phyloP scores from a whole-genome alignment of 35 echinoderm and acorn worm genomes.

The Lytechinus variegatus region DNA sequence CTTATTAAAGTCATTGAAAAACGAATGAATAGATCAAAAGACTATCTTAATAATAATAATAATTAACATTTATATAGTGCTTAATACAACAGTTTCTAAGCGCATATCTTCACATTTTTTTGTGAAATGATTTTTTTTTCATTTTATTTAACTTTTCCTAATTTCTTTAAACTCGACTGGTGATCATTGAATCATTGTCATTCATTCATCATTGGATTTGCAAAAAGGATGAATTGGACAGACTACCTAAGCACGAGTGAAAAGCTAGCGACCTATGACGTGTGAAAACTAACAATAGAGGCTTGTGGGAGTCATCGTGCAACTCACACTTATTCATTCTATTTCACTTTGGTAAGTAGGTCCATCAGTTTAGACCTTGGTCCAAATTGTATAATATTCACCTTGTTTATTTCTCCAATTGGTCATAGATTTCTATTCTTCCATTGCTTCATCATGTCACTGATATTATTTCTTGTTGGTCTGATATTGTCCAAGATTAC shows the following conservation, averaged over 20 bases:
- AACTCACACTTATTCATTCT: conserved; percentile 7
- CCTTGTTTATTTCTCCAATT: no score
- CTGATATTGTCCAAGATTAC: no score
- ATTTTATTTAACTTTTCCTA: neutral
- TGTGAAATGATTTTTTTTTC: neutral
- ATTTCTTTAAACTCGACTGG: neutral
- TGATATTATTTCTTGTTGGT: no score
- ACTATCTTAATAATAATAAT: no score
- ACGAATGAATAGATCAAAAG: neutral
- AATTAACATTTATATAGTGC: no score
- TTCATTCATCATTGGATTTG: neutral
- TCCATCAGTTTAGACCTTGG: neutral
- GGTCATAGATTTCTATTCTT: no score
- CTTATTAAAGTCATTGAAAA: neutral
- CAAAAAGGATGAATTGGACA: neutral
- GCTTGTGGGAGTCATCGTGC: conserved; percentile 7
- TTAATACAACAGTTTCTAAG: no score
- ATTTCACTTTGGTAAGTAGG: neutral
- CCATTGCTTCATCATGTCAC: no score
- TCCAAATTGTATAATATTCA: no score
- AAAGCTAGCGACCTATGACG: neutral
- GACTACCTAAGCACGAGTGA: neutral
- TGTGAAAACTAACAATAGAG: neutral
- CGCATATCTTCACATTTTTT: neutral
- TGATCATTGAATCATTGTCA: neutral